A percentile compares a stretch with the other conserved stretches of the same genome.
Evolutionary conservation across 2,888 invertebrate species (phyloP).

Genomic region (Iphiclides podalirius): DNA sequence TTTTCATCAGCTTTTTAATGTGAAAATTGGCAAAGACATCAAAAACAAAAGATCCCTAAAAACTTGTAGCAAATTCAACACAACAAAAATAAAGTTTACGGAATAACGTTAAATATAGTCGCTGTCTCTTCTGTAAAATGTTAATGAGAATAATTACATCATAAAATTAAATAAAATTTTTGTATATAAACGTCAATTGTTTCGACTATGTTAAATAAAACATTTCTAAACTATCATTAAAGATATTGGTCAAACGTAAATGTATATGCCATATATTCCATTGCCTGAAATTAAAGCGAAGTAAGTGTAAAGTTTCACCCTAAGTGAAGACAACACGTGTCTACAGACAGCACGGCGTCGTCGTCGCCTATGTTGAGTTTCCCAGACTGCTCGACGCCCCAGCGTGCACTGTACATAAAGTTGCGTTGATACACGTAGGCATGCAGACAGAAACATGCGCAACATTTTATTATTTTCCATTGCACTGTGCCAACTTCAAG

Average conservation of each 20-base stretch:
- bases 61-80: not conserved
- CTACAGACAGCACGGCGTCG: slow-evolving; percentile 11
- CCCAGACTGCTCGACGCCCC: slow-evolving; percentile 25
- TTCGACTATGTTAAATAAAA: too few relatives aligned
- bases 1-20: not conserved
- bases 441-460: slow-evolving; percentile 2
- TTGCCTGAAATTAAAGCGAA: too few relatives aligned
- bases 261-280: too few relatives aligned
- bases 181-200: too few relatives aligned
- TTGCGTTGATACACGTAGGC: not conserved
- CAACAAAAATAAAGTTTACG: not conserved
- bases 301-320: not conserved
- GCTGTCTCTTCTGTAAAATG: not conserved
- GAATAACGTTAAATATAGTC: not conserved
- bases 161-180: not conserved
- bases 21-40: not conserved
- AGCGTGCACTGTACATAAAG: slow-evolving; percentile 5
- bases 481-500: slow-evolving; percentile 2
- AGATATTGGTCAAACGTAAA: too few relatives aligned
- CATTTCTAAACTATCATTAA: too few relatives aligned
- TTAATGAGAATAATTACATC: not conserved
- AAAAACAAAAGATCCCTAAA: not conserved
- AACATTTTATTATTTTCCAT: slow-evolving; percentile 7
- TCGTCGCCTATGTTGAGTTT: slow-evolving; percentile 11
- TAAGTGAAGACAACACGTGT: slow-evolving; percentile 9